phyloP scores from a whole-genome alignment of 92 coral and sea anemone genomes.

The Pocillopora grandis region DNA sequence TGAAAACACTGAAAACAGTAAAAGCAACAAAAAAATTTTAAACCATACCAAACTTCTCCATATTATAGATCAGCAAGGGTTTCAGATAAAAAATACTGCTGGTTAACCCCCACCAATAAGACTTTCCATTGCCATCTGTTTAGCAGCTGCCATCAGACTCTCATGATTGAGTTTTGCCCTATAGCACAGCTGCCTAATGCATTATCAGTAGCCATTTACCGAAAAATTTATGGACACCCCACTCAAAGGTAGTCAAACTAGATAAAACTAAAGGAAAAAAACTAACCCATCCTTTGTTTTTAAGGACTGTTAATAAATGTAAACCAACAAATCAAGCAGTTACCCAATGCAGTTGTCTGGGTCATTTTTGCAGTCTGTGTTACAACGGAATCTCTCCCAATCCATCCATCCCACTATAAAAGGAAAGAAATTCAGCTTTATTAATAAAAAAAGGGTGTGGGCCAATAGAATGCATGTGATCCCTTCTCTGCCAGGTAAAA shows the following conservation, averaged over 20 bases:
- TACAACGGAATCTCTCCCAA: constrained; percentile 99
- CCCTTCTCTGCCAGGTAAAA: too few species aligned
- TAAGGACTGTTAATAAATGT: neutral
- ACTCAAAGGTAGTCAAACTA: too few species aligned
- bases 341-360: constrained; percentile 94
- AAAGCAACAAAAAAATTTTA: neutral
- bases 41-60: neutral
- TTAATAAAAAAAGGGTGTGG: too few species aligned
- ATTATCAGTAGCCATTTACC: too few species aligned
- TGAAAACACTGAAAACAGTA: neutral
- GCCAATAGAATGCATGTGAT: too few species aligned
- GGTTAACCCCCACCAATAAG: neutral
- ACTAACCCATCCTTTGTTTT: too few species aligned
- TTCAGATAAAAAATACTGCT: neutral
- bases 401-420: constrained; percentile 98
- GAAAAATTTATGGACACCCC: too few species aligned
- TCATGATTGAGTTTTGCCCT: too few species aligned
- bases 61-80: neutral
- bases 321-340: neutral
- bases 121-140: too few species aligned
- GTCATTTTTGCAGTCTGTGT: constrained; percentile 83
- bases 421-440: neutral
- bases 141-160: too few species aligned
- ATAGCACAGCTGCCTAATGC: too few species aligned
- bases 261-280: too few species aligned